phyloP scores from a whole-genome alignment of 2,888 invertebrate species.

The Iselma pallidipennis region DNA sequence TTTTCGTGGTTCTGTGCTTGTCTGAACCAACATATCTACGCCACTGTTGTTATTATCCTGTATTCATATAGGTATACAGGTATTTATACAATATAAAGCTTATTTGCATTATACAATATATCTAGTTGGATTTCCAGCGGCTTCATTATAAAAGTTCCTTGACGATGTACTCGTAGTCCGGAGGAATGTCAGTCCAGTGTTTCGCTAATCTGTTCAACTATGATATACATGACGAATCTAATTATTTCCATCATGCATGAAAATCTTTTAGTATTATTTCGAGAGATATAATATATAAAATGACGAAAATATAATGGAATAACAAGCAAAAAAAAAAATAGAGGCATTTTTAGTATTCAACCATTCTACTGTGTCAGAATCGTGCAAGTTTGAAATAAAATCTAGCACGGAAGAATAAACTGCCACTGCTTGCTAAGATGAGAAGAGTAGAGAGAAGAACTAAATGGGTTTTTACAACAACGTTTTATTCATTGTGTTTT shows the following conservation, averaged over 20 bases:
- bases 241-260: neutral
- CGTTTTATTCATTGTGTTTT: conserved; percentile 44
- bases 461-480: conserved; percentile 43
- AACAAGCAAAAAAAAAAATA: neutral
- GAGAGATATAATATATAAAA: no score
- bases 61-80: no score
- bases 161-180: no score
- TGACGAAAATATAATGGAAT: neutral
- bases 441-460: neutral
- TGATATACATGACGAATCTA: neutral
- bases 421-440: conserved; percentile 32
- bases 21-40: neutral
- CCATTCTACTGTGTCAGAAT: conserved; percentile 1
- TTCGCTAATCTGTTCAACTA: neutral
- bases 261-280: no score
- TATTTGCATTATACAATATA: no score
- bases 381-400: conserved; percentile 17
- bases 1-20: neutral
- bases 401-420: conserved; percentile 35
- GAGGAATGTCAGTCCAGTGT: no score
- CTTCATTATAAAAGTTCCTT: no score
- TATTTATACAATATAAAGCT: no score
- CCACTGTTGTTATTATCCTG: neutral
- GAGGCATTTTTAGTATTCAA: neutral
- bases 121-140: no score